Percentiles rank a stretch among this genome's conserved stretches.
Conservation (phyloP, 1,140 invertebrate species). For the Habropoda laboriosa region DNA sequence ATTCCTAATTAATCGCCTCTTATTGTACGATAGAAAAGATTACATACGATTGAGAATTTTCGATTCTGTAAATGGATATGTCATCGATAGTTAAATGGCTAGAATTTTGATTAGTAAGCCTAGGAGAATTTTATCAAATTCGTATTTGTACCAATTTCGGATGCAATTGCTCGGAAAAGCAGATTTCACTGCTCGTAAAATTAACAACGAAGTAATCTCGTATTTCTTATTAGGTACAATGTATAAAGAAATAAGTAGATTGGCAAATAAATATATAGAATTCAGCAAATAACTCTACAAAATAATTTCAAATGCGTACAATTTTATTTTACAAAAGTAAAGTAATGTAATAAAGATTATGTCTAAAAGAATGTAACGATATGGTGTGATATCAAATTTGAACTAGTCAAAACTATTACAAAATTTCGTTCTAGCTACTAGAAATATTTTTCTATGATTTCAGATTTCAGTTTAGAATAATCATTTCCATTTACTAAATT, state of each 20-base stretch:
- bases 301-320: background rate
- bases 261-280: no score
- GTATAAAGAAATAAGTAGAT: background rate
- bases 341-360: background rate
- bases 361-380: background rate
- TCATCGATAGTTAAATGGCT: background rate
- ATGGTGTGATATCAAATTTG: background rate
- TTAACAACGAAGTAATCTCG: background rate
- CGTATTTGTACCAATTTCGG: slow-evolving; percentile 6
- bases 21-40: background rate
- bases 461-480: background rate
- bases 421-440: background rate
- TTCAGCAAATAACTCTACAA: no score
- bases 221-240: no score
- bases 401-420: background rate
- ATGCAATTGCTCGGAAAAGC: background rate
- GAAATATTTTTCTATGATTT: background rate
- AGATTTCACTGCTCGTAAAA: background rate
- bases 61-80: slow-evolving; percentile 1
- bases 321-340: background rate
- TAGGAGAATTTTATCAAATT: slow-evolving; percentile 3
- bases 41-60: background rate
- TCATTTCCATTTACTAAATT: no score
- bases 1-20: background rate
- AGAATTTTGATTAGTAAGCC: background rate